Base-by-base conservation (phyloP, 1,140 invertebrate genomes). In the Nixonia krombeini region DNA sequence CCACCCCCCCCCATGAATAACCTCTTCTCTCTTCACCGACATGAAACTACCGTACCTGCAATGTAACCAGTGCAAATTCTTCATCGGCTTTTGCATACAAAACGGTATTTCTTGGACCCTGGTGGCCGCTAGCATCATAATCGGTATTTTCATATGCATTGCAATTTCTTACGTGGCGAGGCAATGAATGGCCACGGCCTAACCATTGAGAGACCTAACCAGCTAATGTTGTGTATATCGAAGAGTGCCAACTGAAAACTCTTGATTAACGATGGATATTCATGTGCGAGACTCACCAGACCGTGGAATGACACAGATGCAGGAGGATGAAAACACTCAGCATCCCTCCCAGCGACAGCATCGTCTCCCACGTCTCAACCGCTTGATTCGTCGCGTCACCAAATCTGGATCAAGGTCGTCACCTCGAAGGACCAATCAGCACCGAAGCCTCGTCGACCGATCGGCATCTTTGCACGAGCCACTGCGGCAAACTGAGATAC, bases 341-440 rank as follows among this genome's bases (percentile, higher is more conserved):
- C 61, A 73, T 65, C 46, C 68, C 70, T 66, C 64, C 52, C 59
- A 72, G 59, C 51, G 72, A 67, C 70, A 75, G 64, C 69, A 70
- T 70, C 75, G 72, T 77, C 56, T 55, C 50, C 55, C 58, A 63
- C 55, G 59, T 70, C 70, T 75, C 68, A 65, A 68, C 59, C 52
- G 63, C 64, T 72, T 61, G 63, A 69, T 72, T 71, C 67, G 70
- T 73, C 69, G 72, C 73, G 73, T 82, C 76, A 80, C 74, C 66
- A 72, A 59, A 71, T 76, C 41, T 70, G 66, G 71, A 73, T 69
- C 73, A 74, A 80, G 73, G 67, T 74, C 75, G 73, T 80, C 73
- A 82, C 80, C 77, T 78, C 57, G 50, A 73, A 71, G 68, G 64
- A 71, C 63, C 58, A 59, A 64, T 69, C 67, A 63, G 62, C 56